Percentiles rank a stretch among this genome's conserved stretches.
Evolutionary conservation across 2,888 invertebrate species (phyloP).

Genomic region (Diploptera punctata): DNA sequence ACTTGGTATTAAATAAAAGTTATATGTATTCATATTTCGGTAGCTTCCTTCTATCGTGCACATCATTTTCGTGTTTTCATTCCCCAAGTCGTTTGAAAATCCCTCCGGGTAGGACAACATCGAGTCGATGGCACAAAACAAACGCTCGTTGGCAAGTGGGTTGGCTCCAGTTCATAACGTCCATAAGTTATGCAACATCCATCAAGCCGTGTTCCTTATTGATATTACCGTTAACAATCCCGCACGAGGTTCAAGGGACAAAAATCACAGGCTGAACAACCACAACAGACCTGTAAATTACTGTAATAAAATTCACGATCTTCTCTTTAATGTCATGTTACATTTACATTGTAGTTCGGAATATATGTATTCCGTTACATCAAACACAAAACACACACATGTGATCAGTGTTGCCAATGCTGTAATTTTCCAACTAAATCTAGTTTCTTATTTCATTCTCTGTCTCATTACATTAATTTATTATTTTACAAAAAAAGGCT

Average conservation of each 20-base stretch:
- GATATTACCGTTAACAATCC: background rate
- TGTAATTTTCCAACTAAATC: too few species aligned
- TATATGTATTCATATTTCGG: too few species aligned
- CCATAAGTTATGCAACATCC: slow-evolving; percentile 12
- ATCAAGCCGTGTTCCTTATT: background rate
- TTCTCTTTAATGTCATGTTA: too few species aligned
- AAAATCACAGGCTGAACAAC: background rate
- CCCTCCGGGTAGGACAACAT: background rate
- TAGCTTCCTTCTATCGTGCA: too few species aligned
- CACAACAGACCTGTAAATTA: background rate
- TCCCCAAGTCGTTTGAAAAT: background rate
- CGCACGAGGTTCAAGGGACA: background rate
- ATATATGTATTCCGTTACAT: background rate
- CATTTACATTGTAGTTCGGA: too few species aligned
- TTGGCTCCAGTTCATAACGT: background rate
- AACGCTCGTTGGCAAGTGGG: slow-evolving; percentile 18
- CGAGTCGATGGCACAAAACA: slow-evolving; percentile 10
- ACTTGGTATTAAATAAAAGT: too few species aligned
- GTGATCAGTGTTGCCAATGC: too few species aligned
- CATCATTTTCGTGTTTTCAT: background rate
- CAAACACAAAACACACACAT: background rate
- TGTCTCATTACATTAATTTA: too few species aligned
- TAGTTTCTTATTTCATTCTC: too few species aligned
- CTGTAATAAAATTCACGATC: background rate
- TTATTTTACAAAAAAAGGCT: too few species aligned